Conservation (phyloP, 1,140 invertebrate genomes). For the Calephelis nemesis region DNA sequence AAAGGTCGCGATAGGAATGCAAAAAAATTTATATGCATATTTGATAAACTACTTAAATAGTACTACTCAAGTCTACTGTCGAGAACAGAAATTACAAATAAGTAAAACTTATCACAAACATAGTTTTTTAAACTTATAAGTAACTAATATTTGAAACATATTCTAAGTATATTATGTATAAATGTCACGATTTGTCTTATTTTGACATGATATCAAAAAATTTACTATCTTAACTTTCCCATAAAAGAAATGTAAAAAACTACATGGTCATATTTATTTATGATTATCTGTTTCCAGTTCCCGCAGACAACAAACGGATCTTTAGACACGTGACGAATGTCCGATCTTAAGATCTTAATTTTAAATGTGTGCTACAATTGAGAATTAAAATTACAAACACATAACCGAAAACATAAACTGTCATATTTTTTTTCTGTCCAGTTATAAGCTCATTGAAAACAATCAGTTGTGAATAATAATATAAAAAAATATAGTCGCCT, state of each 20-base stretch:
- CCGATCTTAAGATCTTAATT: constrained; percentile 50
- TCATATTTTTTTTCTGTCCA: constrained; percentile 48
- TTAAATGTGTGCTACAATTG: constrained; percentile 50
- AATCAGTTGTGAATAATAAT: constrained; percentile 33
- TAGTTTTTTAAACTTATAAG: too few relatives aligned
- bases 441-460: constrained; percentile 42
- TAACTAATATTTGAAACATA: too few relatives aligned
- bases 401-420: constrained; percentile 9
- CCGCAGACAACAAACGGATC: constrained; percentile 28
- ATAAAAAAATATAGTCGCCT: constrained; percentile 43
- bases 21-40: too few relatives aligned
- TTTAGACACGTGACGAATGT: constrained; percentile 44
- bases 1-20: too few relatives aligned
- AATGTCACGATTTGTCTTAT: too few relatives aligned
- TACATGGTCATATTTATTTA: constrained; percentile 19
- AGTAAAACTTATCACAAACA: too few relatives aligned
- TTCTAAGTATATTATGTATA: too few relatives aligned
- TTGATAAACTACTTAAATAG: too few relatives aligned
- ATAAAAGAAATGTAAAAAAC: neutral
- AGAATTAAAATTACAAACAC: constrained; percentile 55
- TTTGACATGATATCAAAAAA: too few relatives aligned
- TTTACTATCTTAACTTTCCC: too few relatives aligned
- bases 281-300: constrained; percentile 30
- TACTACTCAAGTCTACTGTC: too few relatives aligned
- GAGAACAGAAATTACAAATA: too few relatives aligned